Evolutionary conservation across 2,113 vertebrate species (phyloP), one percentile per base, ranked within the genome.

Genomic region (Brachyhypopomus gauderio): DNA sequence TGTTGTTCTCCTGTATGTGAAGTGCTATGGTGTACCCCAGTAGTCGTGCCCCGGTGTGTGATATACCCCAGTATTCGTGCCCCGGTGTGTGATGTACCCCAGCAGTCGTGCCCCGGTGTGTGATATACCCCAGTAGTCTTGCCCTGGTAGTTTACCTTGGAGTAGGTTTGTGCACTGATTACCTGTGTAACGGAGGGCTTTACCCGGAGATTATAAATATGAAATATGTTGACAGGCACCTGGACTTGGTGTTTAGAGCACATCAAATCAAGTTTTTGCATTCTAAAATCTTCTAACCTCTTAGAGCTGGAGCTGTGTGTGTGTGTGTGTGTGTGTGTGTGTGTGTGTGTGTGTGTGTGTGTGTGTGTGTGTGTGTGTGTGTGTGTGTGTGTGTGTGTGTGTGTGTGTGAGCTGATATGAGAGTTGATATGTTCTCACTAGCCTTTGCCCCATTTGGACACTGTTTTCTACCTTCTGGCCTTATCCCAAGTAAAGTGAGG

Each of bases 301-400:
- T 67, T 67, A 67, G 14, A 36, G 9, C 34, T 27, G 2, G 27
- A 67, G 30, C 27, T 72, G 62, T 38, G 41, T 66, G 38, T 4
- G 38, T 60, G 58, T 60, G 56, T 25, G 38, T 41, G 19, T 58
- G n/a, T 23, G 25, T 73, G 59, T 30, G 45, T 55, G 27, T 41
- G 38, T 38, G 38, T 38, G 38, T 38, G 38, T 38, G 38, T 38
- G 38, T 38, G 38, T 38, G 45, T 77, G 75, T 45, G 75, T 22
- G 72, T 73, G 71, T 77, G 75, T 67, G 62, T 66, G 34, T 23
- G 63, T 25, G 76, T 56, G 38, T 38, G 38, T 38, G 38, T 38
- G 38, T 38, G 38, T 38, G 38, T 38, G 38, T 38, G 38, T 38
- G 38, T 38, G 38, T 38, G 38, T 38, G 64, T 67, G 27, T 34